A percentile compares a stretch with the other conserved stretches of the same genome.
phyloP scores from a whole-genome alignment of 1,140 invertebrate genomes.

The Drosophila neocordata region DNA sequence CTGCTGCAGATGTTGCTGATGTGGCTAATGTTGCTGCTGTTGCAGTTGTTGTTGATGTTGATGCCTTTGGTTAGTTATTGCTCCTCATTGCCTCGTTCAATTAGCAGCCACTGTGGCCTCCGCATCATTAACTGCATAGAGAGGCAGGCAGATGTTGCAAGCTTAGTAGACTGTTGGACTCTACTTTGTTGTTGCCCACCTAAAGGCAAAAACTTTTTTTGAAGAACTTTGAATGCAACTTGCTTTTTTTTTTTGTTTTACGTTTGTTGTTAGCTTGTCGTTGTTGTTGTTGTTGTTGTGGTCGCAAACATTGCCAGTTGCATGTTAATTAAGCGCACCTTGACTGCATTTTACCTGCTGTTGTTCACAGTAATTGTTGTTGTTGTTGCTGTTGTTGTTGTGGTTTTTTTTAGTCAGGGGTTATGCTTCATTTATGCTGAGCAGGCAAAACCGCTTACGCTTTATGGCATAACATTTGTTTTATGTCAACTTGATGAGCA shows the following conservation, averaged over 20 bases:
- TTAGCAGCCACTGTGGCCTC: slow-evolving; percentile 15
- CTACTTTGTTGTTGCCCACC: slow-evolving; percentile 28
- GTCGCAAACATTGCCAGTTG: slow-evolving; percentile 64
- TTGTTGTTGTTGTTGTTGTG: slow-evolving; percentile 41
- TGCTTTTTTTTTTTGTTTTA: slow-evolving; percentile 37
- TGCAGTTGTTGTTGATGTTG: slow-evolving; percentile 54
- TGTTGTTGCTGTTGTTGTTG: slow-evolving; percentile 32
- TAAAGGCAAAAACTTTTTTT: slow-evolving; percentile 46
- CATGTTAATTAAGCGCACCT: slow-evolving; percentile 78
- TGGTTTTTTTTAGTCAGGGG: slow-evolving; percentile 26
- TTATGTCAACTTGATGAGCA: slow-evolving; percentile 70
- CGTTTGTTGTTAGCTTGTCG: slow-evolving; percentile 50
- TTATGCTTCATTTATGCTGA: slow-evolving; percentile 60
- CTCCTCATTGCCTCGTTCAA: slow-evolving; percentile 16
- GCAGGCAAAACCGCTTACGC: slow-evolving; percentile 41
- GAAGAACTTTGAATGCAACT: slow-evolving; percentile 59
- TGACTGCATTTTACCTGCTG: slow-evolving; percentile 64
- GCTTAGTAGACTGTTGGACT: slow-evolving; percentile 50
- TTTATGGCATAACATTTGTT: slow-evolving; percentile 67
- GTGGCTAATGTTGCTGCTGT: slow-evolving; percentile 26
- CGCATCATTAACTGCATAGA: slow-evolving; percentile 48
- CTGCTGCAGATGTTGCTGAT: slow-evolving; percentile 24
- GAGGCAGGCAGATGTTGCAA: slow-evolving; percentile 54
- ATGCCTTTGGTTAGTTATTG: slow-evolving; percentile 58
- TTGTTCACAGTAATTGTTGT: slow-evolving; percentile 39